Evolutionary conservation across 2,113 vertebrate genomes (phyloP).

Genomic region (Argyrosomus japonicus): DNA sequence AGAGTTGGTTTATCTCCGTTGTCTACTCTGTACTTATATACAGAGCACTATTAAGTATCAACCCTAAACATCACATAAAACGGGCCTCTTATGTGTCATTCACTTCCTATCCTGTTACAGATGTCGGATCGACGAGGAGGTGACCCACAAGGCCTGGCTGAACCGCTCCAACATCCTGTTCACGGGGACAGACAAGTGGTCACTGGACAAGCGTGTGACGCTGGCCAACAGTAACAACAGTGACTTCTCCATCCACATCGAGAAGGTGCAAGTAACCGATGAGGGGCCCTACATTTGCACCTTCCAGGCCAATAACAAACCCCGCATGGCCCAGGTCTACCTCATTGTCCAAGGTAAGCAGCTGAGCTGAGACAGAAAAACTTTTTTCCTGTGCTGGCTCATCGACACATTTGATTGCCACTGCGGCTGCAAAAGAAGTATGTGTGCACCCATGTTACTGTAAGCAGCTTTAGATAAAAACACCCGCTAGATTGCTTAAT

Average conservation of each 20-base stretch:
- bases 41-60: neutral
- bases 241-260: constrained; percentile 92
- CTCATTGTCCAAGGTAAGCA: constrained; percentile 92
- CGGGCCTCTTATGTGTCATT: neutral
- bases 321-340: constrained; percentile 90
- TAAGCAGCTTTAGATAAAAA: constrained; percentile 11
- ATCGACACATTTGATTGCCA: constrained; percentile 34
- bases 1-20: neutral
- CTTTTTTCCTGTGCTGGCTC: neutral
- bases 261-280: constrained; percentile 87
- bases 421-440: neutral
- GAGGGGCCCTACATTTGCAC: constrained; percentile 94
- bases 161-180: constrained; percentile 95
- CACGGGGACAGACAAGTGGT: constrained; percentile 92
- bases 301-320: constrained; percentile 91
- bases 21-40: neutral
- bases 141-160: constrained; percentile 93
- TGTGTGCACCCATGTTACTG: constrained; percentile 22
- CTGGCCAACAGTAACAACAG: constrained; percentile 89
- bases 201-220: constrained; percentile 89
- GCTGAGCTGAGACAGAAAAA: neutral
- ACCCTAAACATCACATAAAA: neutral
- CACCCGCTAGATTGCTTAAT: constrained; percentile 57
- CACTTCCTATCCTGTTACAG: constrained; percentile 66
- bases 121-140: constrained; percentile 91